A percentile compares a stretch with the other conserved stretches of the same genome.
These are phyloP conservation scores for Felis catus DNA, from an alignment of 2,113 vertebrate genomes.

Conservation along the genomic window DNA sequence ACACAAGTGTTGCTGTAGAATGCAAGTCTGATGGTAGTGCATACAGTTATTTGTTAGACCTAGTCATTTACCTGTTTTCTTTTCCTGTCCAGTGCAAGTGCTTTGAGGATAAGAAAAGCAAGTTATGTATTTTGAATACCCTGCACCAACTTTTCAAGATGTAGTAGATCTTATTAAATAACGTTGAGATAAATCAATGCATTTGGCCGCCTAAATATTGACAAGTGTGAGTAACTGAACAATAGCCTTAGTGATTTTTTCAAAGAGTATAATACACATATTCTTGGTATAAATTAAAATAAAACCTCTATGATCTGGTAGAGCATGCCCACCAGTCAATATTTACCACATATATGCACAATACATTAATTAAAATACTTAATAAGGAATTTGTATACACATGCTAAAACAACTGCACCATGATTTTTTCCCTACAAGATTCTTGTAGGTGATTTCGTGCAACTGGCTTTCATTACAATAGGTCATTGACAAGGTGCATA, in stretches of 20 bases:
- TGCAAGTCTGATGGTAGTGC: neutral
- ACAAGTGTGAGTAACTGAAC: neutral
- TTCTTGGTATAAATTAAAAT: conserved; percentile 38
- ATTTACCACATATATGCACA: neutral
- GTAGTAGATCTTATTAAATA: neutral
- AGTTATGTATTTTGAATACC: neutral
- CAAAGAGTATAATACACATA: neutral
- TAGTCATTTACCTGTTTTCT: neutral
- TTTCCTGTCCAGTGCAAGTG: neutral
- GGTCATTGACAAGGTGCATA: neutral
- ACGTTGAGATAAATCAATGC: neutral
- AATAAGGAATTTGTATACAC: neutral
- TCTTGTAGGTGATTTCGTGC: neutral
- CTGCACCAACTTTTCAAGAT: neutral
- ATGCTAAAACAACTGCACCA: neutral
- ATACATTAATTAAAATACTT: neutral
- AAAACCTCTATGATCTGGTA: neutral
- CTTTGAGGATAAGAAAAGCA: neutral
- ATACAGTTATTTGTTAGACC: neutral
- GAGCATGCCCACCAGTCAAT: neutral
- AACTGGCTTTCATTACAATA: neutral
- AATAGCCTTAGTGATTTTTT: neutral
- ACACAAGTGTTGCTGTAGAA: neutral
- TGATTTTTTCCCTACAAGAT: neutral
- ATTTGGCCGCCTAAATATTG: neutral